These are phyloP conservation scores for Spongilla lacustris DNA, from an alignment of 37 sponge, comb jelly and placozoan genomes.

Conservation along the genomic window DNA sequence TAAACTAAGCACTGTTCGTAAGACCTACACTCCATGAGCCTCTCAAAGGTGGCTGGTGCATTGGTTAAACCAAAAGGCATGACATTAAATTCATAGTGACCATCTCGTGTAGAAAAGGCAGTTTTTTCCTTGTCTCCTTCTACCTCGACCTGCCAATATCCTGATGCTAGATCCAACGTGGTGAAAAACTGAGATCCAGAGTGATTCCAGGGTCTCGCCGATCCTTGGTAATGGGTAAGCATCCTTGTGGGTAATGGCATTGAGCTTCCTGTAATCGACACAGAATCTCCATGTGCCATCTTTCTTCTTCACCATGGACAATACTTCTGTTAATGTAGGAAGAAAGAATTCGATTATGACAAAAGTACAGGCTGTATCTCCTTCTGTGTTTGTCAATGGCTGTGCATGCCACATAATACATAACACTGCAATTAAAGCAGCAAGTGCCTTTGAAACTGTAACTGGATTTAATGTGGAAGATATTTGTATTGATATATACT, in stretches of 20 bases:
- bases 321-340: constrained; percentile 40
- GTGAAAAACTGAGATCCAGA: constrained; percentile 29
- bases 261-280: constrained; percentile 41
- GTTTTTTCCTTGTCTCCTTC: constrained; percentile 26
- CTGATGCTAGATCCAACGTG: constrained; percentile 39
- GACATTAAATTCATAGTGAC: constrained; percentile 34
- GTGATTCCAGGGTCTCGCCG: constrained; percentile 12
- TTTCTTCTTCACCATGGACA: constrained; percentile 43
- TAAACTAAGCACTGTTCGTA: constrained; percentile 3
- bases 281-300: constrained; percentile 39
- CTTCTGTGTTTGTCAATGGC: constrained; percentile 32
- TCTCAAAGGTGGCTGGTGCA: constrained; percentile 47
- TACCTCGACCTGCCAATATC: constrained; percentile 38
- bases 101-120: constrained; percentile 17
- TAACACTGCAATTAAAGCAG: constrained; percentile 30
- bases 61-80: constrained; percentile 34
- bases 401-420: constrained; percentile 39
- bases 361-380: constrained; percentile 13
- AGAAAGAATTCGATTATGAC: constrained; percentile 44
- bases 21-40: constrained; percentile 21
- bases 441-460: constrained; percentile 6
- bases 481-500: constrained; percentile 39
- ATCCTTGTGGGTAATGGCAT: constrained; percentile 17
- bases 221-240: constrained; percentile 38
- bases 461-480: constrained; percentile 62